A percentile compares a stretch with the other conserved stretches of the same genome.
phyloP scores from a whole-genome alignment of 2,888 invertebrate species.

The Dynastes maya region DNA sequence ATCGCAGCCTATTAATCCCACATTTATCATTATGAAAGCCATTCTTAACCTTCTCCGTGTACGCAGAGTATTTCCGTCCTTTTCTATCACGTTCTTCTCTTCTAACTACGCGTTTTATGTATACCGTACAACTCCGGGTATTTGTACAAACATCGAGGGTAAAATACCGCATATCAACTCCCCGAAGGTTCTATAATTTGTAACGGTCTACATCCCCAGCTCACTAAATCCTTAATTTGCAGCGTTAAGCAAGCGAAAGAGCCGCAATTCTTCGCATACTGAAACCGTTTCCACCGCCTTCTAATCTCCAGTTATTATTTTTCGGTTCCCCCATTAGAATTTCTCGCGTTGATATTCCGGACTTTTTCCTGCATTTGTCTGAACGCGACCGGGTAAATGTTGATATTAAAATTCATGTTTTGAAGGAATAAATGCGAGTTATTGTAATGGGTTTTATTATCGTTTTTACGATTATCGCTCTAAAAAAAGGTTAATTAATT shows the following conservation, averaged over 20 bases:
- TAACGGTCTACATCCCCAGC: constrained; percentile 15
- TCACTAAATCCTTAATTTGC: constrained; percentile 20
- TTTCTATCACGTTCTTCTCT: too few relatives aligned
- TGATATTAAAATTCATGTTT: too few relatives aligned
- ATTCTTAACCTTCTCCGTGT: background rate
- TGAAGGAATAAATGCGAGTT: too few relatives aligned
- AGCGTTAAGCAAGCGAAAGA: constrained; percentile 5
- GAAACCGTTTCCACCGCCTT: constrained; percentile 13
- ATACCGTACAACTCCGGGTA: constrained; percentile 4
- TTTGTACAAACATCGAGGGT: constrained; percentile 34
- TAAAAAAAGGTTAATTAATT: too few relatives aligned
- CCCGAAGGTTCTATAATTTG: constrained; percentile 40
- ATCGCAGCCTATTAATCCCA: background rate
- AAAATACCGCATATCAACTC: constrained; percentile 20
- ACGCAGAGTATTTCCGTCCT: background rate
- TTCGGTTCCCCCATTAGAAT: too few relatives aligned
- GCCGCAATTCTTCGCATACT: background rate
- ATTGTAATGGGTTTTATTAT: too few relatives aligned
- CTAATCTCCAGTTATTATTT: constrained; percentile 9
- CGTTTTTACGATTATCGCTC: too few relatives aligned
- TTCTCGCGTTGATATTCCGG: too few relatives aligned
- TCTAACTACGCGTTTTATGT: too few relatives aligned
- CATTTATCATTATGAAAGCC: constrained; percentile 36
- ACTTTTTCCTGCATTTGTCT: too few relatives aligned
- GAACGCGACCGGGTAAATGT: too few relatives aligned